These are phyloP conservation scores for Drosophila bifasciata DNA, from an alignment of 1,140 invertebrate species.

Conservation along the genomic window DNA sequence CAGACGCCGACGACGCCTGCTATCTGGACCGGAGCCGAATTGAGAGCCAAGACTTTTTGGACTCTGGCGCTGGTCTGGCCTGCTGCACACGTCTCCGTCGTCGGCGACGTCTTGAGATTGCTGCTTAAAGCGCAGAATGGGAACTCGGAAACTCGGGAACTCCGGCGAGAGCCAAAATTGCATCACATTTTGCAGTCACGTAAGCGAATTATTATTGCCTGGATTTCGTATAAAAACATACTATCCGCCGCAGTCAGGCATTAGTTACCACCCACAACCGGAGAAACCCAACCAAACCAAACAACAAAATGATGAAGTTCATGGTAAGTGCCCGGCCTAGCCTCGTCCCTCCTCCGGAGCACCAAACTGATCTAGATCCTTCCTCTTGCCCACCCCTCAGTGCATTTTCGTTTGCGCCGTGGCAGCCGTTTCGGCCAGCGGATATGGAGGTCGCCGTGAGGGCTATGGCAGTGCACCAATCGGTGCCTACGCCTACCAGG, in stretches of 20 bases:
- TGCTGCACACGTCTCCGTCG: constrained; percentile 47
- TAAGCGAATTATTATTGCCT: constrained; percentile 62
- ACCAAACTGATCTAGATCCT: constrained; percentile 6
- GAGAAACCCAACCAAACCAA: constrained; percentile 53
- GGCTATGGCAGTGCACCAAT: constrained; percentile 40
- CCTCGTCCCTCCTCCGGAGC: neutral
- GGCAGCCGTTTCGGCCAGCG: constrained; percentile 57
- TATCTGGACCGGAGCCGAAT: constrained; percentile 69
- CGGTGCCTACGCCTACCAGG: constrained; percentile 66
- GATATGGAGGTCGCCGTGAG: constrained; percentile 36
- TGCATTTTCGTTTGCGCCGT: constrained; percentile 68
- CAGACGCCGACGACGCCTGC: constrained; percentile 60
- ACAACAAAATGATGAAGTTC: constrained; percentile 71
- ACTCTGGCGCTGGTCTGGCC: constrained; percentile 8
- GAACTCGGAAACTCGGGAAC: constrained; percentile 37
- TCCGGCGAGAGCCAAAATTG: constrained; percentile 61
- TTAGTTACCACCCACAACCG: constrained; percentile 61
- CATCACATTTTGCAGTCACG: constrained; percentile 68
- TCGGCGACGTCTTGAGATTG: constrained; percentile 69
- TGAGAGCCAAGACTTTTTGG: constrained; percentile 39
- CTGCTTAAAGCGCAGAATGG: constrained; percentile 27
- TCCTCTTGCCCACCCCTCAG: constrained; percentile 14
- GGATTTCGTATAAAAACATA: constrained; percentile 73
- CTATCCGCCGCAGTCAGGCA: constrained; percentile 47
- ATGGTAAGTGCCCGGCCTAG: constrained; percentile 53